A percentile compares a stretch with the other conserved stretches of the same genome.
Conservation (phyloP, 2,113 vertebrate species). For the Eclectus roratus region DNA sequence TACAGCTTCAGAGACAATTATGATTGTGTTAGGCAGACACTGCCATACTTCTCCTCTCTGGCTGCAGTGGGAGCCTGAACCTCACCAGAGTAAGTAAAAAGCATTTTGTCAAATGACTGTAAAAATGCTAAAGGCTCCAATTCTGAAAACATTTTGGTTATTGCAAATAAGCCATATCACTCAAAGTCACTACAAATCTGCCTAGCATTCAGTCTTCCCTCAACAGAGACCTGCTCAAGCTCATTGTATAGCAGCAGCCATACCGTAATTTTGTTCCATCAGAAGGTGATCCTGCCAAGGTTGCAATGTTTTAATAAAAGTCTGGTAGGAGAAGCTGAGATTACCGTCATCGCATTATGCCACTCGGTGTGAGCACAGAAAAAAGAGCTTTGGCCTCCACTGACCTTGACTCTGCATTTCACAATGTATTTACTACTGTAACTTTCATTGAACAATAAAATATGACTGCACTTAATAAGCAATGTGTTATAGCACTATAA, state of each 20-base stretch:
- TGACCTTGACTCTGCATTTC: constrained; percentile 54
- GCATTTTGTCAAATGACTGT: constrained; percentile 6
- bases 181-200: constrained; percentile 55
- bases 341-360: background rate
- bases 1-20: constrained; percentile 38
- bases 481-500: constrained; percentile 54
- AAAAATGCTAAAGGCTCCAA: background rate
- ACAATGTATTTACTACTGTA: constrained; percentile 43
- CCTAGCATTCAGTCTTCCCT: constrained; percentile 16
- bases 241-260: background rate
- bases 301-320: constrained; percentile 61
- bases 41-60: constrained; percentile 16
- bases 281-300: constrained; percentile 57
- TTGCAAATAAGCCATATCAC: constrained; percentile 46
- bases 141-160: background rate
- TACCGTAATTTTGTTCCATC: constrained; percentile 48
- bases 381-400: constrained; percentile 13
- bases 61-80: background rate
- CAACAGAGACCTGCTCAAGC: constrained; percentile 9
- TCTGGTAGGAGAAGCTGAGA: constrained; percentile 21
- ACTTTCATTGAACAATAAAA: constrained; percentile 45
- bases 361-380: background rate
- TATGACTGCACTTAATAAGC: constrained; percentile 54
- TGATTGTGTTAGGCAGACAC: constrained; percentile 31
- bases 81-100: constrained; percentile 7